Conservation (phyloP, 2,797 vertebrate species). For the Dermochelys coriacea region DNA sequence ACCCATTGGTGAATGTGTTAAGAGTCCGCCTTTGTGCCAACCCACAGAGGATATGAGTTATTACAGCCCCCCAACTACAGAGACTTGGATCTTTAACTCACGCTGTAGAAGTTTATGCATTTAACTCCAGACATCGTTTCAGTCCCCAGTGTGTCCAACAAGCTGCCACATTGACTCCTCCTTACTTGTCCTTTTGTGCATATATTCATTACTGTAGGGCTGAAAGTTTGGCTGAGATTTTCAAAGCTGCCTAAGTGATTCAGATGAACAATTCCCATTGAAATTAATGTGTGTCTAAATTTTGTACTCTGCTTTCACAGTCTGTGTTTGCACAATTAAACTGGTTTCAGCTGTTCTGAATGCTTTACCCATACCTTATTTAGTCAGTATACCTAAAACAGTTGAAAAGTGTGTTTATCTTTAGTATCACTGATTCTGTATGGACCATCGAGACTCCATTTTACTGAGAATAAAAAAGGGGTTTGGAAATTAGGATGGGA, state of each 20-base stretch:
- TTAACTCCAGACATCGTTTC: neutral
- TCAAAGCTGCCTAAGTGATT: constrained; percentile 69
- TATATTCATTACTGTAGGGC: constrained; percentile 72
- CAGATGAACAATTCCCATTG: constrained; percentile 67
- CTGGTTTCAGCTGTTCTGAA: constrained; percentile 14
- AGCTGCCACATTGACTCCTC: constrained; percentile 34
- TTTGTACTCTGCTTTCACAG: constrained; percentile 36
- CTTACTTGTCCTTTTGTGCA: constrained; percentile 75
- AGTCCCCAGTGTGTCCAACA: neutral
- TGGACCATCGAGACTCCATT: constrained; percentile 42
- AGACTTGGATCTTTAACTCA: neutral
- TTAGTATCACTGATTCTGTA: constrained; percentile 52
- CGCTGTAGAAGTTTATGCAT: neutral
- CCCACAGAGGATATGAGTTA: neutral
- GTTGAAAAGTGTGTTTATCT: constrained; percentile 38
- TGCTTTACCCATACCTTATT: constrained; percentile 53
- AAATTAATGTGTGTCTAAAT: constrained; percentile 65
- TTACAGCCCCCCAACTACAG: neutral
- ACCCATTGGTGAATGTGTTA: neutral
- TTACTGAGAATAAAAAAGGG: constrained; percentile 74
- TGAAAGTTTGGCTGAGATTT: constrained; percentile 74
- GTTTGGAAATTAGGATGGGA: constrained; percentile 47
- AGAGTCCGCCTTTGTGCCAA: neutral
- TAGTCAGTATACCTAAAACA: constrained; percentile 27
- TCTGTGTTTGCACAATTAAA: constrained; percentile 53